phyloP scores from a whole-genome alignment of 2,888 invertebrate species.

The Drosophila stalkeri region DNA sequence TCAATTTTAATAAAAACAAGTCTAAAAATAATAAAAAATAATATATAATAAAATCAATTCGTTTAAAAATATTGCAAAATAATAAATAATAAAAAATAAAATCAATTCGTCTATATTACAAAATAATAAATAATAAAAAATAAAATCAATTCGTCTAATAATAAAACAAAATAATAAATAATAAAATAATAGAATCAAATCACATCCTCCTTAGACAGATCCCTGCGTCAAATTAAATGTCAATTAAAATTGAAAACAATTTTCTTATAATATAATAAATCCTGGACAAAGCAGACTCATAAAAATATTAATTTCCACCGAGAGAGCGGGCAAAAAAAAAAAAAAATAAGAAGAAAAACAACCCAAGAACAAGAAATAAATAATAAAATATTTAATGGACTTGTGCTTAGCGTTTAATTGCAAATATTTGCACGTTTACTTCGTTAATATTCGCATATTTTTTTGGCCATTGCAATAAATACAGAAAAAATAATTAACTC shows the following conservation, averaged over 20 bases:
- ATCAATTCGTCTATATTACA: no score
- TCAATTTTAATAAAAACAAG: no score
- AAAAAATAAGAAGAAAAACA: not conserved
- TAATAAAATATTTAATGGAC: conserved; percentile 55
- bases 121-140: no score
- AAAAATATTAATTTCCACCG: conserved; percentile 26
- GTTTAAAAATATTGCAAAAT: no score
- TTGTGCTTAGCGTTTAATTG: conserved; percentile 68
- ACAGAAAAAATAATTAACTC: conserved; percentile 80
- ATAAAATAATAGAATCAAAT: no score
- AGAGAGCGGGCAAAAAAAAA: not conserved
- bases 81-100: no score
- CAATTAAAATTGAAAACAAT: not conserved
- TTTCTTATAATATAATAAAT: not conserved
- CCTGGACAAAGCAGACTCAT: conserved; percentile 5
- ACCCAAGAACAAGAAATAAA: not conserved
- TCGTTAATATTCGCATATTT: conserved; percentile 63
- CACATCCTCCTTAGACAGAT: no score
- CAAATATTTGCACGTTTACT: conserved; percentile 69
- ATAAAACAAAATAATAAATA: no score
- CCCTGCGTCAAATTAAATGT: not conserved
- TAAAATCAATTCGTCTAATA: no score
- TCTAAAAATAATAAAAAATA: no score
- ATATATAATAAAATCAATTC: no score
- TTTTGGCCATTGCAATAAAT: conserved; percentile 70